Conservation (phyloP, 2,113 vertebrate genomes). For the Salvelinus fontinalis region DNA sequence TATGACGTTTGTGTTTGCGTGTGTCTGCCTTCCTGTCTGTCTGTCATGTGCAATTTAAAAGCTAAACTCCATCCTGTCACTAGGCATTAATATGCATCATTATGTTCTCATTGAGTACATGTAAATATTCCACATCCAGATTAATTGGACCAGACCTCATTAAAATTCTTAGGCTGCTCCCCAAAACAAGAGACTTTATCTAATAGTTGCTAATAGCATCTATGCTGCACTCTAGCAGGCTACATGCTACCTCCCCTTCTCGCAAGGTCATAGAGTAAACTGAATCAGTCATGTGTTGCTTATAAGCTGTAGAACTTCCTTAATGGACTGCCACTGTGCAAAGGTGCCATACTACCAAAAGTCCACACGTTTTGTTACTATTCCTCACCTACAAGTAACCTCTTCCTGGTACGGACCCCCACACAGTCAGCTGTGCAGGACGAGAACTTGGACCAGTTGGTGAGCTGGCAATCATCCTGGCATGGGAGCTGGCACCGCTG, state of each 20-base stretch:
- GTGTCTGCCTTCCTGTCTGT: conserved; percentile 22
- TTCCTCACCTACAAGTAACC: conserved; percentile 81
- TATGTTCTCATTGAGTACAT: too few relatives aligned
- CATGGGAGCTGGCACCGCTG: conserved; percentile 93
- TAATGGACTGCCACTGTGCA: background rate
- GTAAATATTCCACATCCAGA: too few relatives aligned
- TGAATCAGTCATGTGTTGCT: background rate
- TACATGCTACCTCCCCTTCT: conserved; percentile 3
- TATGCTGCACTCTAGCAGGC: background rate
- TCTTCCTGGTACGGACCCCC: conserved; percentile 90
- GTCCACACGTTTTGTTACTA: background rate
- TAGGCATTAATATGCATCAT: too few relatives aligned
- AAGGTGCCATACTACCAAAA: background rate
- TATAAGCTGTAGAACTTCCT: background rate
- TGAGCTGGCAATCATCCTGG: conserved; percentile 96
- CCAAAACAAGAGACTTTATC: too few relatives aligned
- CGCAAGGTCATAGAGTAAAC: conserved; percentile 8
- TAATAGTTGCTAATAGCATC: conserved; percentile 14
- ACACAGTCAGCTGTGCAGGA: conserved; percentile 94
- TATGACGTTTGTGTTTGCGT: conserved; percentile 5
- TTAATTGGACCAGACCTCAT: too few relatives aligned
- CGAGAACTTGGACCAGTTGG: conserved; percentile 96
- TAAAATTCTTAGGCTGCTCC: too few relatives aligned
- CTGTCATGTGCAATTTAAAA: background rate
- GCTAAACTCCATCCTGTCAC: too few relatives aligned